Evolutionary conservation across 1,140 invertebrate genomes (phyloP), one percentile per base, ranked within the genome.

Genomic region (Neodiprion lecontei): DNA sequence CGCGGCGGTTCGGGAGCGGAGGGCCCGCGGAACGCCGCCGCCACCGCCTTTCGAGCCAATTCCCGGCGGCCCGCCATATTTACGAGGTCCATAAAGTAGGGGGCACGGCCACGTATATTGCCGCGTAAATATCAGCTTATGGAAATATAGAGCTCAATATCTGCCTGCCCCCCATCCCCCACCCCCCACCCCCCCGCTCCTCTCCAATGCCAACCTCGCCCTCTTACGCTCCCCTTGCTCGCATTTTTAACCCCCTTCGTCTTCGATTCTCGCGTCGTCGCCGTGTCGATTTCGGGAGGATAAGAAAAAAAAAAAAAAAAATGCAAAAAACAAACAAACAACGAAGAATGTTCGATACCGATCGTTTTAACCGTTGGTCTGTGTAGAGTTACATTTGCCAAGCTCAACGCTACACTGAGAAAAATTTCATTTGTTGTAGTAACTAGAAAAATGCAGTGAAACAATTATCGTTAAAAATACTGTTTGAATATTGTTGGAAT

Each of bases 101-200:
- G 84, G 82, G 81, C 84, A 84, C 84, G 85, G 81, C 85, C 85
- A 85, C 85, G 87, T 88, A 88, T 88, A 89, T 88, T 87, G 87
- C 87, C 87, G 82, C 87, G 88, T 89, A 89, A 89, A 89, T 89
- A 88, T 88, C 85, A 89, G 86, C 88, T 89, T 89, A 89, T 89
- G 88, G 88, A 89, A 89, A 89, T 89, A 88, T 88, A 89, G 87
- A 88, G 88, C 88, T 88, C 88, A 89, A 89, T 89, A 89, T 89
- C 86, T 88, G 87, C 87, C 86, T 83, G 83, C 80, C 81, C 77
- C 72, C 77, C 70, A 73, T 74, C 74, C 10, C 17, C 71, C 69
- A 69, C 47, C 48, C 75, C 77, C 77, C 75, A 49, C 78, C 69
- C 73, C 70, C 73, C n/a, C 14, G 17, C 73, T 12, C 7, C 61